Percentiles rank a stretch among this genome's conserved stretches.
These are phyloP conservation scores for Gastrophryne carolinensis DNA, from an alignment of 2,797 vertebrate species.

Conservation along the genomic window DNA sequence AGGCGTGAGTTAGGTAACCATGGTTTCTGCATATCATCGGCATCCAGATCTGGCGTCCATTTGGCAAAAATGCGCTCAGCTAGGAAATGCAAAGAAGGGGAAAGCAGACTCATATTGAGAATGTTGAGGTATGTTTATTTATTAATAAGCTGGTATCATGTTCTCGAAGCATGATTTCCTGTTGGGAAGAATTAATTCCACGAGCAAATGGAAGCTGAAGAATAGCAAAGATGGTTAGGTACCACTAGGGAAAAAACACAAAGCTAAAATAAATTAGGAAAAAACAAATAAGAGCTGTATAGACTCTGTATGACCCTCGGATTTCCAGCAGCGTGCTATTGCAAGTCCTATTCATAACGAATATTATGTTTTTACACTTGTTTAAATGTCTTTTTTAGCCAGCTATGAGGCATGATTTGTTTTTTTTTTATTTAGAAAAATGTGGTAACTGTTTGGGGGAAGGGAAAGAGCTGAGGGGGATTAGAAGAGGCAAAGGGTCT, in stretches of 20 bases:
- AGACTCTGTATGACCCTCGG: no score
- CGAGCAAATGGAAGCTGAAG: background rate
- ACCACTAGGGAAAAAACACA: background rate
- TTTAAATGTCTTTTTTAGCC: no score
- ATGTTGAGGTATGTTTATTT: background rate
- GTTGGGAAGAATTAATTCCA: background rate
- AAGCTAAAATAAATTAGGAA: no score
- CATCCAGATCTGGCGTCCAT: background rate
- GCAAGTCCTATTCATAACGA: no score
- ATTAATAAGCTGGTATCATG: constrained; percentile 4
- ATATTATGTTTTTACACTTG: no score
- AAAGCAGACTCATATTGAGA: background rate
- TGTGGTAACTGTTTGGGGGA: no score
- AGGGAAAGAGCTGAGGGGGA: no score
- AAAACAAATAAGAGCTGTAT: no score
- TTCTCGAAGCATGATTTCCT: background rate
- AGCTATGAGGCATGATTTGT: no score
- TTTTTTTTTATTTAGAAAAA: no score
- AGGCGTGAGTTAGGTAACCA: constrained; percentile 4
- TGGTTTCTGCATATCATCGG: constrained; percentile 13
- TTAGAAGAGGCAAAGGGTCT: no score
- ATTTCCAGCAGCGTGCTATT: no score
- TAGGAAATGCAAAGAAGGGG: background rate
- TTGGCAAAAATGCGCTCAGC: background rate
- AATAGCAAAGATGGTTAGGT: background rate